Evolutionary conservation across 2,888 invertebrate species (phyloP), one percentile per base, ranked within the genome.

Genomic region (Rhingia campestris): DNA sequence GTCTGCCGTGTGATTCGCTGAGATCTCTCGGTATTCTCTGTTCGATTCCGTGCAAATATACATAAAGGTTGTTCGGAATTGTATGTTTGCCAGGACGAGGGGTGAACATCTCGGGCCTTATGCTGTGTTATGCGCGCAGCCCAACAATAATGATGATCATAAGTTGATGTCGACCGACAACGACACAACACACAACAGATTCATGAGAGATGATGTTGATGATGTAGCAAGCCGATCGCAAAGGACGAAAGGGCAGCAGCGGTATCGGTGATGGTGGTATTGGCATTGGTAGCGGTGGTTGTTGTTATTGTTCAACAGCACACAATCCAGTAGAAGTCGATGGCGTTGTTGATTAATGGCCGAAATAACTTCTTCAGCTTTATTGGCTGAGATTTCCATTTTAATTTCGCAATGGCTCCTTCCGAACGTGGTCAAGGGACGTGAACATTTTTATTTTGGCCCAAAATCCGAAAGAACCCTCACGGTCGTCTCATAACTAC

Each of bases 291-390:
- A n/a, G n/a, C n/a, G n/a, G n/a, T 63, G 51, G 53, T 12, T 32
- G 63, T 6, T 45, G 4, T 67, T 22, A 35, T 61, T 53, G 64
- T 66, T 33, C 43, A 67, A 53, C 45, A 74, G 4, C 35, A 59
- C 30, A 56, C 39, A 41, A 37, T 45, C 58, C 53, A 61, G 64
- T 54, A 56, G 53, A 80, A 76, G 72, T 82, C 80, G 81, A 86
- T 87, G 87, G 86, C 86, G 86, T 86, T 86, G 86, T 86, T 87
- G 87, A 87, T 87, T 86, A 87, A 87, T 87, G 86, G 86, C 86
- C 77, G 86, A 87, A 87, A 87, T 87, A 87, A 87, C 86, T 86
- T 87, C 87, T 87, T 86, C 86, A 86, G 86, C 84, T 87, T 87
- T 87, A 87, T 87, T 87, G 87, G 87, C 64, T 86, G 86, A 86